Base-by-base conservation (phyloP, 2,888 invertebrate species). In the Caenorhabditis wallacei region DNA sequence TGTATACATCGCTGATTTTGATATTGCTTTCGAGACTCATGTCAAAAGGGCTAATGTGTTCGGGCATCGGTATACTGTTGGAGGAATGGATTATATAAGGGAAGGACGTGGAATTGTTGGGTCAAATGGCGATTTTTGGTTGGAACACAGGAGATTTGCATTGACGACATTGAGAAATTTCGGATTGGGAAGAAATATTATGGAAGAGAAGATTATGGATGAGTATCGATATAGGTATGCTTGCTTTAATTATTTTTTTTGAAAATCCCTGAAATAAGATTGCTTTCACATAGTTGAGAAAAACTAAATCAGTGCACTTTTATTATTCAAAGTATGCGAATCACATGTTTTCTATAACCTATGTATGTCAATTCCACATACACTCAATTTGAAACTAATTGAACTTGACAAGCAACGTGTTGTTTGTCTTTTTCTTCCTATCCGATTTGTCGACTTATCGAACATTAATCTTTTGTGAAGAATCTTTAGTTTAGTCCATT, bases 191-290 rank as follows among this genome's bases (percentile, higher is more conserved):
- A 57, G 78, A 26, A 82, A 71, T 54, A 46, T 85, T 11, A 85
- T 85, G 70, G 85, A 85, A 66, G 78, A 75, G 16, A 59, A 63
- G 37, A 85, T 85, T 46, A 84, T 85, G 76, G 71, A 75, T 26
- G 85, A 85, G 56, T 74, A 71, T 24, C 43, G 76, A 7, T 59
- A 69, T 26, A 48, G 78, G 80, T 76, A 30, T 30, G 30, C n/a
- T n/a, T n/a, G n/a, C n/a, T n/a, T n/a, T n/a, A n/a, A n/a, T n/a
- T n/a, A n/a, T n/a, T n/a, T n/a, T 30, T 8, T 30, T 30, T 5
- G 8, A 30, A 30, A 30, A 30, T 30, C 3, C 30, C 30, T 30
- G 8, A n/a, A n/a, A n/a, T n/a, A n/a, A n/a, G n/a, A n/a, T n/a
- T n/a, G n/a, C n/a, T n/a, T n/a, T n/a, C n/a, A n/a, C n/a, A n/a